phyloP scores from a whole-genome alignment of 2,797 vertebrate species.

The Meda fulgida region DNA sequence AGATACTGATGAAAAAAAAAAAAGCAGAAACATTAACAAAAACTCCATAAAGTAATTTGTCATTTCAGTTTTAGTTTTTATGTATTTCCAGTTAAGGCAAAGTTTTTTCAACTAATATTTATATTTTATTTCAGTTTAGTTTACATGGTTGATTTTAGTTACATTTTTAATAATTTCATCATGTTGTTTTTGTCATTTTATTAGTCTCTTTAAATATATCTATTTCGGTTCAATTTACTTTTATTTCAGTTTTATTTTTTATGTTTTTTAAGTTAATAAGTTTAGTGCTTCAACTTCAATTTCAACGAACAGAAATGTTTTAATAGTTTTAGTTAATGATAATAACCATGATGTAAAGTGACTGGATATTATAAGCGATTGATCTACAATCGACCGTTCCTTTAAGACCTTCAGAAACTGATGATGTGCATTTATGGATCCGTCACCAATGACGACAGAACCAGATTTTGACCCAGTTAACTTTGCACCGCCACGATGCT shows the following conservation, averaged over 20 bases:
- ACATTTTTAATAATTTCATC: too few relatives aligned
- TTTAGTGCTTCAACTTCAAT: background rate
- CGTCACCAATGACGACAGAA: background rate
- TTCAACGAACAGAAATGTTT: background rate
- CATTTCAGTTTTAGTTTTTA: too few relatives aligned
- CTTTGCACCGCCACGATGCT: background rate
- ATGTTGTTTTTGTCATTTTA: too few relatives aligned
- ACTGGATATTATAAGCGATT: background rate
- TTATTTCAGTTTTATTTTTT: background rate
- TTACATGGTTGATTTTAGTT: background rate
- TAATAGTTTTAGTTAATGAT: background rate
- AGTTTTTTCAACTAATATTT: background rate
- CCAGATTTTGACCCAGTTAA: background rate
- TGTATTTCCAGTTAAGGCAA: too few relatives aligned
- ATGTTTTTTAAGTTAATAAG: background rate
- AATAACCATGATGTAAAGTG: background rate
- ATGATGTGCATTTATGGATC: too few relatives aligned
- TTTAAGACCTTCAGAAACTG: background rate
- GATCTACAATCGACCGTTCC: background rate
- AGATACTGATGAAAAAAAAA: background rate
- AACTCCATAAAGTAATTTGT: too few relatives aligned
- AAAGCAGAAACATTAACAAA: background rate
- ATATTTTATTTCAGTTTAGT: background rate
- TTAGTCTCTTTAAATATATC: background rate
- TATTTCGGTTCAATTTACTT: background rate